Evolutionary conservation across 1,140 invertebrate species (phyloP), one percentile per base, ranked within the genome.

Genomic region (Lordiphosa stackelbergi): DNA sequence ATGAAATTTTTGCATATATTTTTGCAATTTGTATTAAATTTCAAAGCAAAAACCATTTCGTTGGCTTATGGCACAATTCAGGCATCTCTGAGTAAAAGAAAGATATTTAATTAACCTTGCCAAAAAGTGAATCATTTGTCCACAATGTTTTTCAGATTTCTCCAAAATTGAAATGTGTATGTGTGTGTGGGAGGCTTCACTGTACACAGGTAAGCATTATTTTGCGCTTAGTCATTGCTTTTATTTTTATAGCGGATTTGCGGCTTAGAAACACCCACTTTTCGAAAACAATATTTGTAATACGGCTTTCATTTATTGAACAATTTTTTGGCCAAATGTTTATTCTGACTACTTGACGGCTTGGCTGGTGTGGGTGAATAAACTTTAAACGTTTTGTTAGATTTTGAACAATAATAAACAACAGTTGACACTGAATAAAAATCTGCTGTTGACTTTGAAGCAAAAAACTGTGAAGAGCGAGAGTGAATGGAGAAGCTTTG

Each of bases 311-410:
- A 13, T 46, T 31, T 34, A 31, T 46, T 31, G 12, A 12, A 34
- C 4, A 9, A 31, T 59, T 43, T 63, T 46, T 45, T 53, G 47
- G 42, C 43, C 40, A 12, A 45, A 58, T 43, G 24, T 60, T 69
- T 65, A 60, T 75, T 66, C 56, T 68, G 57, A 34, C 37, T 77
- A 55, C 58, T 70, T 56, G 59, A 56, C 42, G 36, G 40, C 31
- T 73, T 62, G 56, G 41, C 48, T 11, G 71, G 72, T 74, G 75
- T 79, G 75, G 74, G 71, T 79, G 75, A 79, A 79, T 75, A 79
- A 79, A 81, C 75, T 81, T 68, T 64, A 57, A 74, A 54, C 45
- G 16, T 22, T 53, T 54, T 12, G 19, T 11, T 22, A 22, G 49
- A 57, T 68, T 61, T 36, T 35, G 16, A 72, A 56, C 11, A 22